Conservation (phyloP, 37 sponge, comb jelly and placozoan genomes). For the Beroe ovata region DNA sequence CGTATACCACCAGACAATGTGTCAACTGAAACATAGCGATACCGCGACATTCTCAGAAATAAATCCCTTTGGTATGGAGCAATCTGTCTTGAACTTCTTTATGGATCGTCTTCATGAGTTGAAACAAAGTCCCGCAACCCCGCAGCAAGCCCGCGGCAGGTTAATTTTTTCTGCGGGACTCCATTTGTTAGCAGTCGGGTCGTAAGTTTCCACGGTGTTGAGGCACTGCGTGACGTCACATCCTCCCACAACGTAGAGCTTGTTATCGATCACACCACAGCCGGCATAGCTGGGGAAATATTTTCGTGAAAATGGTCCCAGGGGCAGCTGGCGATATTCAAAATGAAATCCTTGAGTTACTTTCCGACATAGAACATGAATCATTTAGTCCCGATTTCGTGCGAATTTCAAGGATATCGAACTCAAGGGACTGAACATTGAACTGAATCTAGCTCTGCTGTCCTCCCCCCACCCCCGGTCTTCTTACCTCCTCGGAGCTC, state of each 20-base stretch:
- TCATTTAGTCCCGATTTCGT: too few species aligned
- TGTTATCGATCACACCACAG: constrained; percentile 49
- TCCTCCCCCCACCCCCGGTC: not conserved
- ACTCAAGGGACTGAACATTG: too few species aligned
- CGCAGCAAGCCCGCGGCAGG: constrained; percentile 57
- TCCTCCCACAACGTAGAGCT: constrained; percentile 47
- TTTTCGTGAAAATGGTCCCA: too few species aligned
- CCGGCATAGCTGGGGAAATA: constrained; percentile 62
- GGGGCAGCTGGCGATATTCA: too few species aligned
- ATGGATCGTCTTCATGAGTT: constrained; percentile 2
- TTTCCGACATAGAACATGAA: too few species aligned
- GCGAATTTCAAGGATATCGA: too few species aligned
- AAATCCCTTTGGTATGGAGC: too few species aligned
- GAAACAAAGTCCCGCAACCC: constrained; percentile 48
- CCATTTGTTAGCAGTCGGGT: constrained; percentile 47
- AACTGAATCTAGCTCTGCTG: too few species aligned
- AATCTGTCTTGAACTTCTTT: not conserved
- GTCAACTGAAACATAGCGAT: too few species aligned
- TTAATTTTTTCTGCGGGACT: constrained; percentile 22
- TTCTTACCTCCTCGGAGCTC: constrained; percentile 30
- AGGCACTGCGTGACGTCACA: constrained; percentile 59
- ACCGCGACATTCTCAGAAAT: too few species aligned
- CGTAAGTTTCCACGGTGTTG: constrained; percentile 53
- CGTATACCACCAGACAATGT: too few species aligned
- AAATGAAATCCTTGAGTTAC: too few species aligned